Evolutionary conservation across 2,888 invertebrate species (phyloP).

Genomic region (Shargacucullia verbasci): DNA sequence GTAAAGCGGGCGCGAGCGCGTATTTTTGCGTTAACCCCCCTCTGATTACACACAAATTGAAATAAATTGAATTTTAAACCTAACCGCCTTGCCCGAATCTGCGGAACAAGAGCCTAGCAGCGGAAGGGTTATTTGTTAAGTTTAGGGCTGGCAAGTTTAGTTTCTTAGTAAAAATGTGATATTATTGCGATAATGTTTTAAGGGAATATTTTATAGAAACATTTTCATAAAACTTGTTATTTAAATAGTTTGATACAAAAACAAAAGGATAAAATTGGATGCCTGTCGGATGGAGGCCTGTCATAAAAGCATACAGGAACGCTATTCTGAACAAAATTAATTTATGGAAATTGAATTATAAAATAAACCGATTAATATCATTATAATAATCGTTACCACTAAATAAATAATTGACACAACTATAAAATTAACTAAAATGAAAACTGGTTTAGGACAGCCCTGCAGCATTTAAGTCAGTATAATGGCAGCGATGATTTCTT

Average conservation of each 20-base stretch:
- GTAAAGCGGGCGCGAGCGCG: constrained; percentile 71
- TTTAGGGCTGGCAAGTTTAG: constrained; percentile 67
- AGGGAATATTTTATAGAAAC: too few species aligned
- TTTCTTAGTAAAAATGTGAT: constrained; percentile 14
- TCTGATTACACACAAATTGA: constrained; percentile 88
- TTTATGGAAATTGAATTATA: too few species aligned
- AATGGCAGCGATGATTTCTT: constrained; percentile 83
- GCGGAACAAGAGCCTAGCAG: constrained; percentile 67
- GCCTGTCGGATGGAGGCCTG: too few species aligned
- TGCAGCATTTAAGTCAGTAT: constrained; percentile 63
- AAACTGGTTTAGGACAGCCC: constrained; percentile 63
- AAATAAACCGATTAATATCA: too few species aligned
- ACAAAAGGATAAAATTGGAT: too few species aligned
- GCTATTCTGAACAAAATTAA: too few species aligned
- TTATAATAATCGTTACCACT: neutral
- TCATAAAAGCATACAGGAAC: too few species aligned
- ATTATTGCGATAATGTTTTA: neutral
- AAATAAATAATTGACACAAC: neutral
- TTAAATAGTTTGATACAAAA: too few species aligned
- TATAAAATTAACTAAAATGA: constrained; percentile 2
- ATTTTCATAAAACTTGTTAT: too few species aligned
- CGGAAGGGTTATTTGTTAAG: constrained; percentile 80
- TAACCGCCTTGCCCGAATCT: constrained; percentile 73
- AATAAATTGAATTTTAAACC: constrained; percentile 89
- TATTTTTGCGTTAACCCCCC: constrained; percentile 84